Conservation (phyloP, 2,113 vertebrate species). For the Jaculus jaculus region DNA sequence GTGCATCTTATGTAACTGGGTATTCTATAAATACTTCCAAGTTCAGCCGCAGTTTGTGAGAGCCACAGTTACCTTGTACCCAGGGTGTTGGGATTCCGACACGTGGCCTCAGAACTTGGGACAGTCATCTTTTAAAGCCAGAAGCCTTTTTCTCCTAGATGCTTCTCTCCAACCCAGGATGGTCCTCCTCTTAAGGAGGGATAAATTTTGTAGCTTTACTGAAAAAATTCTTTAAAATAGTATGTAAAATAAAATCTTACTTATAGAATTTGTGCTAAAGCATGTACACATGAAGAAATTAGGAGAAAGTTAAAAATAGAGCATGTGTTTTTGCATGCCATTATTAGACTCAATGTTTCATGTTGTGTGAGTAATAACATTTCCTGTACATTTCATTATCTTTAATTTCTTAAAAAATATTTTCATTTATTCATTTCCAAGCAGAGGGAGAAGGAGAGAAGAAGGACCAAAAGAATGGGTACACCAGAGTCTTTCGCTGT, state of each 20-base stretch:
- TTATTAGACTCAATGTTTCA: not conserved
- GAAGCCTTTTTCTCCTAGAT: not conserved
- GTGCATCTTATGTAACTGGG: not conserved
- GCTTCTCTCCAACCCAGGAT: not conserved
- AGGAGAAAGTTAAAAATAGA: not conserved
- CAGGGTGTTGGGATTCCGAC: not conserved
- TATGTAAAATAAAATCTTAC: not conserved
- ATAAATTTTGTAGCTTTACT: not conserved
- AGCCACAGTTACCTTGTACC: not conserved
- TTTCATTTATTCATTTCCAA: too few relatives aligned
- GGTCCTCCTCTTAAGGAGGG: not conserved
- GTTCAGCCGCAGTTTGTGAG: not conserved
- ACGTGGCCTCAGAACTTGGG: not conserved
- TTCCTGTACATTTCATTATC: not conserved
- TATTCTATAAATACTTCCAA: conserved; percentile 22
- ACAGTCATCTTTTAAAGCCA: not conserved
- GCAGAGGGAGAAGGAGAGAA: too few relatives aligned
- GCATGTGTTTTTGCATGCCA: not conserved
- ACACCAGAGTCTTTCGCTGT: too few relatives aligned
- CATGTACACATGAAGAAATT: not conserved
- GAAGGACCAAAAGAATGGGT: too few relatives aligned
- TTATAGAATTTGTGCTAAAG: not conserved
- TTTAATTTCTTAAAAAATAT: not conserved
- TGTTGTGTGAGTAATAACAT: not conserved
- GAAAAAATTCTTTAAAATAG: not conserved